Conservation (phyloP, 2,797 vertebrate genomes). For the Sebastes variabilis region DNA sequence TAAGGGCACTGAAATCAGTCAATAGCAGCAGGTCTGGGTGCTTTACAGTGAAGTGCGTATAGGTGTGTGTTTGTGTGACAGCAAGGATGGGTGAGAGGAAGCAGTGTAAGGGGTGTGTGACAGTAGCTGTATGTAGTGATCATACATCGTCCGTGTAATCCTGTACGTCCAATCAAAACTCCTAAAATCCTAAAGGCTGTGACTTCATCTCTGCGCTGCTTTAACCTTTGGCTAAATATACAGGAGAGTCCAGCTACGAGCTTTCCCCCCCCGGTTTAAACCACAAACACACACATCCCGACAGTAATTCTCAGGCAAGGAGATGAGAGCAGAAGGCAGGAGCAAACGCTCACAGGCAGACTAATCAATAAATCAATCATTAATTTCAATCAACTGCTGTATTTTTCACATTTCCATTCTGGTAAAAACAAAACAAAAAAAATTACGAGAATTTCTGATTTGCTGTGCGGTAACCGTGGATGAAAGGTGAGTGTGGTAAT, state of each 20-base stretch:
- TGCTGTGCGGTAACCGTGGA: conserved; percentile 33
- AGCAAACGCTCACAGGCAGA: conserved; percentile 78
- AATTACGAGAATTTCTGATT: conserved; percentile 48
- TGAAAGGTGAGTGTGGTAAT: conserved; percentile 38
- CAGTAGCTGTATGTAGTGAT: conserved; percentile 56
- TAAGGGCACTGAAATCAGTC: conserved; percentile 73
- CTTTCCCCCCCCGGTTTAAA: conserved; percentile 13
- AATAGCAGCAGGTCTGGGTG: conserved; percentile 76
- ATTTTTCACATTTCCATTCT: conserved; percentile 71
- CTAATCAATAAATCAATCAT: conserved; percentile 66
- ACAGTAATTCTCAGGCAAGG: conserved; percentile 67
- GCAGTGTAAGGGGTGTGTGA: conserved; percentile 53
- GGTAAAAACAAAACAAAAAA: conserved; percentile 47
- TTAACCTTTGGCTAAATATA: conserved; percentile 81
- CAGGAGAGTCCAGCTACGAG: conserved; percentile 54
- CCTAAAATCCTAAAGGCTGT: conserved; percentile 35
- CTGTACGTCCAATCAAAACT: conserved; percentile 43
- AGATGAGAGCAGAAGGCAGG: conserved; percentile 76
- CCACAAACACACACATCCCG: conserved; percentile 42
- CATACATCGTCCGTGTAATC: conserved; percentile 54
- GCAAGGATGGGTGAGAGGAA: conserved; percentile 53
- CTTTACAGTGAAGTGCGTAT: conserved; percentile 70
- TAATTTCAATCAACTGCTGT: conserved; percentile 70
- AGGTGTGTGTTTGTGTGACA: conserved; percentile 45
- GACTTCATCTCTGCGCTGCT: conserved; percentile 56